Base-by-base conservation (phyloP, 1,140 invertebrate species). In the Caenorhabditis brenneri region DNA sequence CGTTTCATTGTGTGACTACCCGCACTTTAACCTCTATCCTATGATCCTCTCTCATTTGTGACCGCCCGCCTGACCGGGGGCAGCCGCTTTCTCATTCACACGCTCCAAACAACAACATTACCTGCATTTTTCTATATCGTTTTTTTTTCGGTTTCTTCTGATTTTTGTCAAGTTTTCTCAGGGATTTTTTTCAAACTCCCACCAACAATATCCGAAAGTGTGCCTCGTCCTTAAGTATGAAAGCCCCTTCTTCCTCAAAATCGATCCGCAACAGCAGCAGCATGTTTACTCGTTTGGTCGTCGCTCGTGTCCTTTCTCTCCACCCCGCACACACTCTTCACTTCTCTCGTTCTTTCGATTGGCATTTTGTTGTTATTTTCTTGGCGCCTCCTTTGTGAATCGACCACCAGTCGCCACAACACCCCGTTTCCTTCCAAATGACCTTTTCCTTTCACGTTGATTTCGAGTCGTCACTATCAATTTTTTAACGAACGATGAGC, bases 261-360 rank as follows among this genome's bases (percentile, higher is more conserved):
- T 42, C 65, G 65, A 74, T 74, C 65, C 65, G n/a, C n/a, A n/a
- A n/a, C n/a, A n/a, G 22, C 65, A 42, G 12, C 36, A 42, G 36
- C 36, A 42, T 74, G 65, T 74, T 74, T 74, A 74, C 65, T 74
- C 65, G 65, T 74, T 9, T 74, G 65, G 65, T 24, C n/a, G n/a
- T 42, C 65, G 33, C 36, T 36, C n/a, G 15, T 42, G 33, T 24
- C 65, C 2, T n/a, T n/a, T n/a, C 65, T 15, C 65, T 74, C 65
- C 65, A n/a, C 36, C 6, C 12, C 36, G 10, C 7, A 1, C n/a
- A 74, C 65, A n/a, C 36, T 65, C 9, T n/a, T 65, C n/a, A n/a
- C 19, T 42, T n/a, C 7, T n/a, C 10, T 36, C 6, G 2, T n/a
- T n/a, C n/a, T n/a, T n/a, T n/a, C n/a, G n/a, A n/a, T n/a, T n/a